Conservation (phyloP, 2,888 invertebrate genomes). For the Andrena minutula region DNA sequence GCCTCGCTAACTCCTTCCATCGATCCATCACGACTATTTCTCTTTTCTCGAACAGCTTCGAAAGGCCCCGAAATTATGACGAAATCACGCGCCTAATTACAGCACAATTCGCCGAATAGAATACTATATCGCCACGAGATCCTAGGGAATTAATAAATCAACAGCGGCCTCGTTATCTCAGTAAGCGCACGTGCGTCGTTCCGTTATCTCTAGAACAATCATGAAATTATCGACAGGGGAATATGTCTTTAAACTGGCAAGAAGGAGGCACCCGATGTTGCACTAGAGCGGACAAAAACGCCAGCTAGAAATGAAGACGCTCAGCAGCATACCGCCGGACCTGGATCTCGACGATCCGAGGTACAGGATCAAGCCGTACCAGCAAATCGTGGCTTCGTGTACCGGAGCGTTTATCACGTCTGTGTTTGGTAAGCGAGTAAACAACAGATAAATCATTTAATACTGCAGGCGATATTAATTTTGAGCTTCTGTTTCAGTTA, state of each 20-base stretch:
- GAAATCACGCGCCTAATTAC: background rate
- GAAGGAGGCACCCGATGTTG: conserved; percentile 6
- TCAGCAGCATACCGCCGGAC: conserved; percentile 57
- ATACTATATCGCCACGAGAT: background rate
- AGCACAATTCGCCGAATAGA: background rate
- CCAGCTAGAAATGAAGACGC: conserved; percentile 55
- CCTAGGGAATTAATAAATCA: background rate
- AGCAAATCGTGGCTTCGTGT: conserved; percentile 94
- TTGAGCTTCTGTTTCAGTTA: conserved; percentile 89
- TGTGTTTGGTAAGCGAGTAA: conserved; percentile 89
- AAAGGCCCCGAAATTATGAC: background rate
- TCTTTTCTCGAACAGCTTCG: background rate
- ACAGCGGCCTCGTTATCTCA: background rate
- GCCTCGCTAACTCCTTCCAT: background rate
- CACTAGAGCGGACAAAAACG: background rate
- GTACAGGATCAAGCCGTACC: conserved; percentile 91
- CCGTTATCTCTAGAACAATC: conserved; percentile 1
- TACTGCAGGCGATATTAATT: background rate
- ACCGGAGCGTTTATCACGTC: conserved; percentile 96
- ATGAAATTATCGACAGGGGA: conserved; percentile 13
- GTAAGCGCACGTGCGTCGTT: background rate
- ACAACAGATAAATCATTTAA: background rate
- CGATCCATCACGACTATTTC: background rate
- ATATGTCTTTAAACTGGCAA: conserved; percentile 8
- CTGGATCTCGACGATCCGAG: conserved; percentile 89